Conservation (phyloP, 2,797 vertebrate species). For the Trachops cirrhosus region DNA sequence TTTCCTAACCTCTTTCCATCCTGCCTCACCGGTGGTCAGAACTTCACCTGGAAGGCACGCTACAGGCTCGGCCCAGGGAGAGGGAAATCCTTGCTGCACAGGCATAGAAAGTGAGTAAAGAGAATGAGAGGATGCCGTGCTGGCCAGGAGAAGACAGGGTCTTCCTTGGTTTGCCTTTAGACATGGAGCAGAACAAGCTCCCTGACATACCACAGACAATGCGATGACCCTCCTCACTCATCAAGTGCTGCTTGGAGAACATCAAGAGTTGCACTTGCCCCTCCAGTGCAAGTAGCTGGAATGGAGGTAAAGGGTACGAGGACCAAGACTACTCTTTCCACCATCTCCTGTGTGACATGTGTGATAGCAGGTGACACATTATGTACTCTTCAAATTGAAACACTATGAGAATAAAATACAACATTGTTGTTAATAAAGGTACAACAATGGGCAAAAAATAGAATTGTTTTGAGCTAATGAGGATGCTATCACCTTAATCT, state of each 20-base stretch:
- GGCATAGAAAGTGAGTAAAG: not conserved
- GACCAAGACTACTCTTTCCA: not conserved
- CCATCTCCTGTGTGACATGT: not conserved
- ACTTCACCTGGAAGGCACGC: not conserved
- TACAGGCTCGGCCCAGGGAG: not conserved
- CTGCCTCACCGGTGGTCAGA: not conserved
- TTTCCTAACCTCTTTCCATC: not conserved
- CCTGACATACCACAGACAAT: not conserved
- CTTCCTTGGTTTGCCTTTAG: not conserved
- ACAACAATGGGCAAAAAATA: not conserved
- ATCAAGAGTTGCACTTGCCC: rapidly evolving
- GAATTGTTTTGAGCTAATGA: not conserved
- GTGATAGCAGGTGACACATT: not conserved
- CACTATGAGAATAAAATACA: not conserved
- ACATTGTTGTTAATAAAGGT: not conserved
- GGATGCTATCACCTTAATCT: not conserved
- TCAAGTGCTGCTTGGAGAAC: not conserved
- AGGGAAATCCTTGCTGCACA: not conserved
- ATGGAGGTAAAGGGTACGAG: rapidly evolving
- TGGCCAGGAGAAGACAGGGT: not conserved
- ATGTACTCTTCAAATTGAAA: not conserved
- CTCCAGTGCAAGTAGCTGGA: not conserved
- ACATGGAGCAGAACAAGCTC: not conserved
- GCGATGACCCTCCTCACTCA: too few relatives aligned
- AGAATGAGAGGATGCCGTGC: too few relatives aligned